Base-by-base conservation (phyloP, 2,113 vertebrate genomes). In the Varanus komodoensis region DNA sequence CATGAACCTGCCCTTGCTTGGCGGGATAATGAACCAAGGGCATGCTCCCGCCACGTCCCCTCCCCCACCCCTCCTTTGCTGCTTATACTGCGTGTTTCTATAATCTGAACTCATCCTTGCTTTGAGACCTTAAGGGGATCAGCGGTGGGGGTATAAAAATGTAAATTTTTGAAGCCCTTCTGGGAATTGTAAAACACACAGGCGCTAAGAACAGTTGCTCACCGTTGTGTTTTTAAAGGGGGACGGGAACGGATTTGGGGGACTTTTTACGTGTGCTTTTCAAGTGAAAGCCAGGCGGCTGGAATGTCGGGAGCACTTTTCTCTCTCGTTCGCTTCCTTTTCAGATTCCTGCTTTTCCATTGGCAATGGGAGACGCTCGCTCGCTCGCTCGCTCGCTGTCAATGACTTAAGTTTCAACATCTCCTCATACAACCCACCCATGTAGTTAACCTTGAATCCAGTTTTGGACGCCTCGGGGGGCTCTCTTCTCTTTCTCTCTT, bases 401-500 rank as follows among this genome's bases (percentile, higher is more conserved):
- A 94, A 92, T 78, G 74, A 93, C 92, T 87, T n/a, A 87, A 92
- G 38, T 91, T 93, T 80, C 50, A 52, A 0, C 32, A 82, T 9
- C 54, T 34, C 71, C 75, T 2, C 74, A 8, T 3, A 48, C 8
- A 48, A 4, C 78, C 29, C 73, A 91, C 97, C 96, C 95, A 94
- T 92, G 93, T 61, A 82, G 34, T 84, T 95, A 95, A 91, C 91
- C 92, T 95, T 95, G 93, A 93, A 44, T 44, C 79, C 95, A 93
- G 96, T 86, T 95, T 86, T 82, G 86, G 93, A 87, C 89, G 95
- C 54, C 90, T 84, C 89, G 74, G 87, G 91, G 64, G 69, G 38
- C 27, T n/a, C 32, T 32, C 64, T 27, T 78, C 85, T 90, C 89
- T 2, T 32, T n/a, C 69, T 32, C 29, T 32, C 27, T 92, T 91